Evolutionary conservation across 2,888 invertebrate species (phyloP), one percentile per base, ranked within the genome.

Genomic region (Germaria angustata): DNA sequence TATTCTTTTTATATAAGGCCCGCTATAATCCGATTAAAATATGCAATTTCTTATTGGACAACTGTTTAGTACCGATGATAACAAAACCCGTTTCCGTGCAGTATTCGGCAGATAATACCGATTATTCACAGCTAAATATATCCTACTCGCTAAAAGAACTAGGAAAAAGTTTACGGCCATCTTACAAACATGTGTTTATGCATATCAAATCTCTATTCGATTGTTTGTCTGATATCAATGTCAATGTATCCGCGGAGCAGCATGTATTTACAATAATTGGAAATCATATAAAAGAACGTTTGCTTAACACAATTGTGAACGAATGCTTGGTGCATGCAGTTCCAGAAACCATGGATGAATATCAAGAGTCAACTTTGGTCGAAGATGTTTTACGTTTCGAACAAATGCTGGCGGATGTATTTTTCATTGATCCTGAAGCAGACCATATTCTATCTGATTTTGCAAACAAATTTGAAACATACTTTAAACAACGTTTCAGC

Each of bases 401-500:
- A 88, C 90, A 92, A 55, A 92, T 92, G 80, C 91, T 97, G 36
- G 89, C 93, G 2, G 89, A 92, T 51, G 91, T 94, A 51, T 93
- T 95, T 84, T 93, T 95, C 82, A 88, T 91, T 3, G 87, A 88
- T 79, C 91, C 92, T 1, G 89, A 92, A 15, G 90, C 92, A 1
- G 92, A 93, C 81, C 89, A 92, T 34, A 93, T 94, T 0, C 92
- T 97, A 63, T 89, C 94, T 1, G 93, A 94, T 44, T 97, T 95
- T 88, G 93, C 95, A 1, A 92, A 93, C 28, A 94, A 96, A 89
- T 93, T 96, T 76, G 95, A 96, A 88, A 92, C 93, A 5, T 91
- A 96, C 36, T 97, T 96, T 90, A 94, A 95, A 36, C 94, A 95
- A 87, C 95, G 95, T 87, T 94, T 95, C 68, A 95, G 95, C 85